Base-by-base conservation (phyloP, 2,113 vertebrate species). In the Stomatorhinus ivindoensis region DNA sequence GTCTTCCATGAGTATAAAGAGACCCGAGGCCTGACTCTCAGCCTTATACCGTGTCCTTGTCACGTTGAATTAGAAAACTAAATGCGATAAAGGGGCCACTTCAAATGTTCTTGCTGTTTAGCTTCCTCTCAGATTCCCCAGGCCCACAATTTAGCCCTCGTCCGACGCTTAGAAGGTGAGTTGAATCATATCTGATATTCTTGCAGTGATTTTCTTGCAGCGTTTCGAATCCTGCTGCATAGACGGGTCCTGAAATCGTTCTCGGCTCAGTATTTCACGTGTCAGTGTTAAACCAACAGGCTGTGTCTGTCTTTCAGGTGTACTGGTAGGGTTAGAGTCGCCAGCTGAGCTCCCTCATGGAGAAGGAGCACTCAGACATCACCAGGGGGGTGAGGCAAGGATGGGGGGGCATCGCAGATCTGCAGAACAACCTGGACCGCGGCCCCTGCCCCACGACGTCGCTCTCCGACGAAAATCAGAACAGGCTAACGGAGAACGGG, bases 301-400 rank as follows among this genome's bases (percentile, higher is more conserved):
- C 24, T 42, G 42, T 46, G 21, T 89, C 42, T 85, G 44, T 50
- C 31, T 88, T 35, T 83, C 87, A 88, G 86, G 44, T 44, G 83
- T 31, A 84, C 46, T 13, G 24, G 69, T 51, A 90, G 88, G 91
- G 91, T 88, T 80, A 91, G 91, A 90, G 65, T 90, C 90, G 51
- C 10, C 17, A 80, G 85, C 82, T 48, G 69, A 55, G 35, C 82
- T 42, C 48, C 17, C 89, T 90, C 84, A 93, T 92, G 92, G 92
- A 93, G 2, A 90, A 91, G 48, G 95, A 93, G 92, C 93, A 93
- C 90, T 91, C 92, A 91, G 92, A 92, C 90, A 91, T 89, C 65
- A 93, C 93, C 42, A 91, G 88, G 89, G 92, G 89, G 88, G 89
- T 91, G 50, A 93, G 94, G 92, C 92, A 92, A 35, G 35, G 91